Conservation (phyloP, 1,140 invertebrate genomes). For the Pantala flavescens region DNA sequence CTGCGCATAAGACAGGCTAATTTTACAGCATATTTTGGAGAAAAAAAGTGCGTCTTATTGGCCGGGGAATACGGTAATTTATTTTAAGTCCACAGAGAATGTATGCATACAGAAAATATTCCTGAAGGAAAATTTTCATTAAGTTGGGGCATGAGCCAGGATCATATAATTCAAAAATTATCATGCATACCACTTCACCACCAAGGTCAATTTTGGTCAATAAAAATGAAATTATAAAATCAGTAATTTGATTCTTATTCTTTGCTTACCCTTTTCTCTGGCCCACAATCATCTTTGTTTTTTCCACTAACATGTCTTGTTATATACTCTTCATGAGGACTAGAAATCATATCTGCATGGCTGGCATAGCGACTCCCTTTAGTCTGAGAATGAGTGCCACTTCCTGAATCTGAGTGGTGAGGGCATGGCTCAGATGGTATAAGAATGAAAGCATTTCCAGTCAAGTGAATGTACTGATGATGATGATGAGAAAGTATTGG, state of each 20-base stretch:
- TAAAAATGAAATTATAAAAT: no score
- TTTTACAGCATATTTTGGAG: no score
- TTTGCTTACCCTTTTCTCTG: constrained; percentile 47
- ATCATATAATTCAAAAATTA: no score
- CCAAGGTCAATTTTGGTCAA: no score
- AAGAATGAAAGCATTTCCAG: constrained; percentile 87
- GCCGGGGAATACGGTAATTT: no score
- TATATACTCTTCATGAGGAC: constrained; percentile 82
- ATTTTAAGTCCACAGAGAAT: no score
- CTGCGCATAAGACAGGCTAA: no score
- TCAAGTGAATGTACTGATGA: constrained; percentile 67
- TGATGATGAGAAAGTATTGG: constrained; percentile 41
- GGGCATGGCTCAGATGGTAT: constrained; percentile 45
- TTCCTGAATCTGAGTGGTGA: constrained; percentile 76
- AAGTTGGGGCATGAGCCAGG: no score
- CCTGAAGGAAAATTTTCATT: no score
- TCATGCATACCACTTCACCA: no score
- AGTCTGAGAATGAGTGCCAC: constrained; percentile 25
- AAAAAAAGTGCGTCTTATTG: no score
- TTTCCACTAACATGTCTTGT: constrained; percentile 77
- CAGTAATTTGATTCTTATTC: background rate
- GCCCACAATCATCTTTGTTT: constrained; percentile 56
- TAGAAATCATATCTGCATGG: constrained; percentile 60
- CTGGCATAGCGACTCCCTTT: constrained; percentile 38
- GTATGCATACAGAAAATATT: no score